Evolutionary conservation across 2,888 invertebrate species (phyloP), one percentile per base, ranked within the genome.

Genomic region (Antheraea yamamai): DNA sequence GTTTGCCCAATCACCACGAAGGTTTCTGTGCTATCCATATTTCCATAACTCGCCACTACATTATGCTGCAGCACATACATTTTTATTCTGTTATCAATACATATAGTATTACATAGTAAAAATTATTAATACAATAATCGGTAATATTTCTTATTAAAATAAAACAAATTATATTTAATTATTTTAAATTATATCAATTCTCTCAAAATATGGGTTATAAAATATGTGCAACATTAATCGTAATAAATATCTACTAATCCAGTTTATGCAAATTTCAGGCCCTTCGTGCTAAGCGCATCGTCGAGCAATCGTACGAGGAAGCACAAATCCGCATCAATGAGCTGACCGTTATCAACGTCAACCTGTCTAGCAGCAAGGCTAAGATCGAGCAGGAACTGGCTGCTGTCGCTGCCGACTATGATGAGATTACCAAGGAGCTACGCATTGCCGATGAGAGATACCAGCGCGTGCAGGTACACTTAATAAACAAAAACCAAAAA

Each of bases 351-450:
- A 98, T 98, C 96, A 99, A 99, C 94, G 98, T 99, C 81, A 98
- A 98, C 95, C 96, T 99, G 90, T 97, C 98, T 77, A 98, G 99
- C 87, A 97, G 97, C 94, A 99, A 98, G 96, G 97, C 97, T 90
- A 99, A 99, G 95, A 96, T 99, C 90, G 99, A 99, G 95, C 98
- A 98, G 90, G 99, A 99, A 94, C 95, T 99, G 87, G 95, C 96
- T 75, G 97, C 97, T 84, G 96, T 99, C 85, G 98, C 99, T 83
- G 97, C 98, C 84, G 99, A 99, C 95, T 98, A 99, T 92, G 99
- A 99, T 91, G 99, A 99, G 95, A 98, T 99, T 89, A 98, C 98
- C 93, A 98, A 98, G 95, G 99, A 99, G 93, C 96, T 99, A 88
- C 97, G 98, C 93, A 96, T 98, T 85, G 97, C 97, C 88, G 99